These are phyloP conservation scores for Leptinotarsa lineolata DNA, from an alignment of 1,140 invertebrate genomes.

Conservation along the genomic window DNA sequence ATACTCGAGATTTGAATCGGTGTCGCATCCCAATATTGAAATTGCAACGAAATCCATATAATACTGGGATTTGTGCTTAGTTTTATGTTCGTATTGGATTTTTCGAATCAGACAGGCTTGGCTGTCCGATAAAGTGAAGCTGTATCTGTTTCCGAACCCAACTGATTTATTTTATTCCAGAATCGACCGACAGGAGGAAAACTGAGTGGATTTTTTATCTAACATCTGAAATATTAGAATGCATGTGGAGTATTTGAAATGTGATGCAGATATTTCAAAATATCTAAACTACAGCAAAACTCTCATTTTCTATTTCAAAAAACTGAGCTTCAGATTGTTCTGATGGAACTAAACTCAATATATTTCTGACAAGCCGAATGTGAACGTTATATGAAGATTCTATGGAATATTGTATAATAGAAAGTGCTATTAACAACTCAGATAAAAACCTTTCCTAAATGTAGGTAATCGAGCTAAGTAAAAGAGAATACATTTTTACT, in stretches of 20 bases:
- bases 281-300: too few relatives aligned
- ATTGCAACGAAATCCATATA: conserved; percentile 28
- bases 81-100: conserved; percentile 33
- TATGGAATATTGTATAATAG: too few relatives aligned
- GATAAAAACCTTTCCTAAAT: too few relatives aligned
- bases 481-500: too few relatives aligned
- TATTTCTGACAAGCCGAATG: too few relatives aligned
- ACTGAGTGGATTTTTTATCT: background rate
- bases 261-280: too few relatives aligned
- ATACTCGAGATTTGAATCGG: background rate
- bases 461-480: too few relatives aligned
- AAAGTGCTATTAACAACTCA: too few relatives aligned
- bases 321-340: too few relatives aligned
- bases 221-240: background rate
- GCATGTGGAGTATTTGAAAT: background rate
- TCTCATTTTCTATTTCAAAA: too few relatives aligned
- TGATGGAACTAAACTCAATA: too few relatives aligned
- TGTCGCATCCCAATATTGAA: conserved; percentile 17
- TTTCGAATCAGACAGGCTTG: conserved; percentile 29
- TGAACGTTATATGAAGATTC: too few relatives aligned
- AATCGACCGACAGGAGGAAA: background rate
- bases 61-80: conserved; percentile 34
- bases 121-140: conserved; percentile 39
- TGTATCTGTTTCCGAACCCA: conserved; percentile 29
- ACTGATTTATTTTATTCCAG: background rate